Evolutionary conservation across 2,888 invertebrate genomes (phyloP), one percentile per base, ranked within the genome.

Genomic region (Crossocerus cetratus): DNA sequence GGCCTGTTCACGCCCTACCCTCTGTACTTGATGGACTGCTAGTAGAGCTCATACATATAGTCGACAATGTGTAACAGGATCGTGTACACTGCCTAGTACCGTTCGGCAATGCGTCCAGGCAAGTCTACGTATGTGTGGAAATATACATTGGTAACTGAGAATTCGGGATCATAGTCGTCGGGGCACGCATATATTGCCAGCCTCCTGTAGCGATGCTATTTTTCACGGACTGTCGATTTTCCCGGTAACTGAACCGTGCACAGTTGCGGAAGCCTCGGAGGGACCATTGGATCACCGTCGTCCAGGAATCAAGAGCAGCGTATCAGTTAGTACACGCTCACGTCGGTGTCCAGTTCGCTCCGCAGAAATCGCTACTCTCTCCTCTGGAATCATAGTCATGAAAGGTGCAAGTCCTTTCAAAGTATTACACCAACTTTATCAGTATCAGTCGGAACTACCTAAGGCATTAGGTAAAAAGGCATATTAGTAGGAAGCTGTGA

Each of bases 201-300:
- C 82, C 68, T 68, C 62, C 63, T 72, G 63, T 65, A 64, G 73
- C 77, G 83, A 78, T 83, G 86, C 84, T 84, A 90, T 90, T 90
- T 90, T 89, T 87, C 84, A 88, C 87, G 88, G 89, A 86, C 89
- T 85, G 87, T 78, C 88, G 88, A 90, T 90, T 87, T 86, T 83
- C 85, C 78, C 78, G 85, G 85, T 84, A 89, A 90, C 90, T 89
- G 87, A 90, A 89, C 88, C 90, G 87, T 90, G 84, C 81, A 32
- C 76, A 80, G 77, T 61, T 75, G 70, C 70, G 76, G 78, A 77
- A 71, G 75, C 73, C 71, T 67, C 61, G 65, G 71, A 64, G 68
- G 74, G 72, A 78, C 83, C 84, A 80, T 76, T 76, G 77, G 80
- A 76, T 83, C 32, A 32, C 32, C 83, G 80, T 79, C 79, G 76